Evolutionary conservation across 2,888 invertebrate genomes (phyloP), one percentile per base, ranked within the genome.

Genomic region (Limnephilus auricula): DNA sequence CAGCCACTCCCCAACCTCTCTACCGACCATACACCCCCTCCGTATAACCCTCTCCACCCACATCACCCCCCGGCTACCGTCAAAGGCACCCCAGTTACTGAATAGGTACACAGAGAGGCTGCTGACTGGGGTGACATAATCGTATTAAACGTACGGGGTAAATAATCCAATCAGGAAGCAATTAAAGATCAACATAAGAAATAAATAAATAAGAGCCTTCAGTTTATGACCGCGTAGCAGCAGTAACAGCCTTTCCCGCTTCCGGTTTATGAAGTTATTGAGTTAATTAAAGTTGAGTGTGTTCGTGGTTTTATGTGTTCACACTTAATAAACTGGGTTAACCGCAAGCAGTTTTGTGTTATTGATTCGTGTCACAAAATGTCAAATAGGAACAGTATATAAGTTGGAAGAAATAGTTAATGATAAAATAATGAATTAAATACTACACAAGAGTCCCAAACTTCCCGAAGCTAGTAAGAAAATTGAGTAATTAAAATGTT

Each of bases 41-140:
- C 40, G 4, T 10, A 32, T 80, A 25, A 45, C 89, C 25, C 78
- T 32, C 65, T 88, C 30, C n/a, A 31, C 87, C 40, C 32, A 34
- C 37, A 88, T n/a, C 32, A n/a, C 30, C 30, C 82, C 34, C 30
- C 32, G 45, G 50, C 65, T 86, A 2, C 50, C 50, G 45, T 84
- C 37, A 84, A 84, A 84, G 84, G 84, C 84, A 37, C 84, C 84
- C 84, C 40, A 25, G 84, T 15, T 84, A 40, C 40, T 37, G 50
- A 65, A 65, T 65, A 65, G 18, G 50, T 65, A 65, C 50, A 25
- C 18, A 65, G 6, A 65, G 50, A 15, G 25, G 50, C 50, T 65
- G 50, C 18, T 50, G 50, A 18, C 50, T 65, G 2, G 84, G 84
- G 84, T 45, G 40, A 84, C 84, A 13, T 40, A 37, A 82, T 82